Evolutionary conservation across 2,113 vertebrate species (phyloP), one percentile per base, ranked within the genome.

Genomic region (Ceuthmochares aereus): DNA sequence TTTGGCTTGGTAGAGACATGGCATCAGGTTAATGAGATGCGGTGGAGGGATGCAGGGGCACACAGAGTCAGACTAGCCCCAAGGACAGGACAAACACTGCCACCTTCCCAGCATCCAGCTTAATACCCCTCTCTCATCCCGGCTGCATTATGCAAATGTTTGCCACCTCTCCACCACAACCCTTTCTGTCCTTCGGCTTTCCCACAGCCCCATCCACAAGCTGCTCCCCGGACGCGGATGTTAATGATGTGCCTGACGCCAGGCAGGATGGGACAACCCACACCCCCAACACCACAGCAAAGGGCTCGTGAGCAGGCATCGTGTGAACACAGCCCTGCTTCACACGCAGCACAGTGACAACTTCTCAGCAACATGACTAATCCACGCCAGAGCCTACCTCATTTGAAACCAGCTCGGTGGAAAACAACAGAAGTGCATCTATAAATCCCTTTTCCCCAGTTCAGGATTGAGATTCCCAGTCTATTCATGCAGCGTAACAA

Each of bases 171-270:
- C 54, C 84, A 32, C 2, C 12, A 14, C 1, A 18, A 94, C 55
- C 89, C 59, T 49, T 6, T 77, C 34, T 47, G 87, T 85, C 62
- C 90, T 81, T 34, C 0, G 0, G 64, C 64, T 51, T 75, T 85
- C 88, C 95, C 76, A 72, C 92, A 92, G 72, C 58, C 79, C 58
- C 7, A 6, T 42, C 30, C 63, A 16, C 70, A 66, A 19, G 14
- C 52, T 0, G 2, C 56, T 66, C 74, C 59, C 54, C 0, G 0
- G 52, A 42, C 27, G 36, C 0, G 0, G 63, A 55, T 22, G 30
- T 43, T 13, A 66, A 37, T 0, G 22, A 47, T 1, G 9, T 78
- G 26, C 69, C 83, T 9, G 3, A 87, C 75, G 54, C 42, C 70
- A 51, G 66, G 43, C 1, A 3, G 77, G 67, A 62, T 0, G 16